These are phyloP conservation scores for Carterocephalus palaemon DNA, from an alignment of 2,888 invertebrate genomes.

Conservation along the genomic window DNA sequence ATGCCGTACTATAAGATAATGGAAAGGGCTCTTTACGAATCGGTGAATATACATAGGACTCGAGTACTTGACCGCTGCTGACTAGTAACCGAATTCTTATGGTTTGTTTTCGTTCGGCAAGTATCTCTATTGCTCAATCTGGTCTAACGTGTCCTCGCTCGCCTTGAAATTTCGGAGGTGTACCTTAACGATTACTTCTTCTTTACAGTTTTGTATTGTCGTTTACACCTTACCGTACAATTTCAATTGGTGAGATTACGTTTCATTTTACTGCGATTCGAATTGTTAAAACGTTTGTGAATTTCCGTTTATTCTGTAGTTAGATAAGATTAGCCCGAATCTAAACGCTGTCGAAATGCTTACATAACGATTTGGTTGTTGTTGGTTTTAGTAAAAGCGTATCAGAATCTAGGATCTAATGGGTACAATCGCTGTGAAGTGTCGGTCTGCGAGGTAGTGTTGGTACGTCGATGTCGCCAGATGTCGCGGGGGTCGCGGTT, in stretches of 20 bases:
- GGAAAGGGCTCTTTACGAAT: slow-evolving; percentile 14
- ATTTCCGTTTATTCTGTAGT: too few relatives aligned
- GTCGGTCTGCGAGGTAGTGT: not conserved
- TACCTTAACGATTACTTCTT: slow-evolving; percentile 12
- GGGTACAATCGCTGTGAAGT: slow-evolving; percentile 9
- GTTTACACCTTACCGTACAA: too few relatives aligned
- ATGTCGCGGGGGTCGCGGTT: slow-evolving; percentile 53
- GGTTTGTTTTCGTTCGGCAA: not conserved
- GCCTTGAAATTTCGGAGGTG: slow-evolving; percentile 22
- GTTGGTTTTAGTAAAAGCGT: slow-evolving; percentile 7
- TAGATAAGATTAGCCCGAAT: too few relatives aligned
- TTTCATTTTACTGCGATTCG: too few relatives aligned
- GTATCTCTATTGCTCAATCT: slow-evolving; percentile 19
- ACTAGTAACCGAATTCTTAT: not conserved
- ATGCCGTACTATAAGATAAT: slow-evolving; percentile 6
- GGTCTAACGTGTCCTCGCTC: slow-evolving; percentile 18
- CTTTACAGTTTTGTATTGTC: slow-evolving; percentile 16
- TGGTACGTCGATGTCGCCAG: slow-evolving; percentile 50
- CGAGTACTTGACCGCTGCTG: slow-evolving; percentile 9
- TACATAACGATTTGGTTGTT: too few relatives aligned
- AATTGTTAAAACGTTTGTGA: too few relatives aligned
- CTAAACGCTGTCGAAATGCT: not conserved
- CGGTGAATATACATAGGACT: slow-evolving; percentile 3
- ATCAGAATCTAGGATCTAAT: slow-evolving; percentile 18
- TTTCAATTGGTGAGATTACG: too few relatives aligned